Percentiles rank a stretch among this genome's conserved stretches.
These are phyloP conservation scores for Euura saliciscinereae DNA, from an alignment of 1,140 invertebrate genomes.

Conservation along the genomic window DNA sequence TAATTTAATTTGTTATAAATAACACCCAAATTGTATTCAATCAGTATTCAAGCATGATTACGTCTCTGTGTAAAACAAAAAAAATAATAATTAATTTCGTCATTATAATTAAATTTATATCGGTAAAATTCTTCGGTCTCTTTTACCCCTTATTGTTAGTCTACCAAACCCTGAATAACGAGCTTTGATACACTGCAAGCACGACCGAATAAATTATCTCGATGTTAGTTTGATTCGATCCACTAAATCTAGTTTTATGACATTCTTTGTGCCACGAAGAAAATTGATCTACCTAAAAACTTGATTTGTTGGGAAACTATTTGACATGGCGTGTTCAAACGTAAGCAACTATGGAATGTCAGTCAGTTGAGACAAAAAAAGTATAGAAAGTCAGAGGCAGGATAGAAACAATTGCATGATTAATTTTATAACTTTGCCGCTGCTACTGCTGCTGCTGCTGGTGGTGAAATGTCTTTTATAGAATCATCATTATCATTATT, in stretches of 20 bases:
- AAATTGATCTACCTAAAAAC: background rate
- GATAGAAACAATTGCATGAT: background rate
- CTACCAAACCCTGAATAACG: background rate
- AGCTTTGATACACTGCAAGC: background rate
- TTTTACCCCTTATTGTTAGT: background rate
- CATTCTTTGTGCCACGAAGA: background rate
- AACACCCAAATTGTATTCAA: no score
- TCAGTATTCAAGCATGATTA: no score
- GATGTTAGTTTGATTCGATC: background rate
- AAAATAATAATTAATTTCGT: background rate
- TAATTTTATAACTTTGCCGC: background rate
- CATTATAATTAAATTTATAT: constrained; percentile 6
- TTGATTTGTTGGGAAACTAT: no score
- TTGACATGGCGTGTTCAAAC: no score
- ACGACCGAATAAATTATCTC: no score
- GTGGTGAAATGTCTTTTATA: no score
- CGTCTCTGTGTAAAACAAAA: no score
- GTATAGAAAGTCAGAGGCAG: constrained; percentile 1
- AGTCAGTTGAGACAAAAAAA: background rate
- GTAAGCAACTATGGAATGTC: no score
- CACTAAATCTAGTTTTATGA: background rate
- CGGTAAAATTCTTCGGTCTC: background rate
- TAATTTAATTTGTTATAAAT: background rate
- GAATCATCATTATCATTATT: no score
- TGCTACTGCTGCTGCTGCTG: no score